A percentile compares a stretch with the other conserved stretches of the same genome.
Evolutionary conservation across 1,140 invertebrate genomes (phyloP).

Genomic region (Zaprionus camerounensis): DNA sequence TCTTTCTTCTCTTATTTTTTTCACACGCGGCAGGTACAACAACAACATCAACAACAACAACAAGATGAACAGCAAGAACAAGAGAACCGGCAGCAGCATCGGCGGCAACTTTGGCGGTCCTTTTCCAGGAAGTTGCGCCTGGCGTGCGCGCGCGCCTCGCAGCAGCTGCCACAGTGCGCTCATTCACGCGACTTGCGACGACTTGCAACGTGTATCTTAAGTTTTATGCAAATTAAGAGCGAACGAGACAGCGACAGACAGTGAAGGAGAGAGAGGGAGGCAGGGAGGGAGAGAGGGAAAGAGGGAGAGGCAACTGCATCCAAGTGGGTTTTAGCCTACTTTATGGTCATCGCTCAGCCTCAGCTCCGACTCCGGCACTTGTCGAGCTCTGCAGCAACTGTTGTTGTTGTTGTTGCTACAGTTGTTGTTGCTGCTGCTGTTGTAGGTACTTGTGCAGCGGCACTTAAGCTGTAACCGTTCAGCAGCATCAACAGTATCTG

Average conservation of each 20-base stretch:
- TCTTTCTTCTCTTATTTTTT: constrained; percentile 37
- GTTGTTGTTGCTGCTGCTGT: constrained; percentile 13
- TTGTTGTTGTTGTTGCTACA: constrained; percentile 29
- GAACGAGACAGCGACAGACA: constrained; percentile 39
- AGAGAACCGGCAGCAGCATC: constrained; percentile 30
- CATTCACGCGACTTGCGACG: constrained; percentile 64
- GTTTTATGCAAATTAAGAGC: constrained; percentile 79
- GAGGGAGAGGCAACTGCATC: constrained; percentile 30
- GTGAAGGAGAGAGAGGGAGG: background rate
- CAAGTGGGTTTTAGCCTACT: constrained; percentile 75
- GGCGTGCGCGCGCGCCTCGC: constrained; percentile 68
- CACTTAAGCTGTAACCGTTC: constrained; percentile 75
- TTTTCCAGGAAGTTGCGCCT: constrained; percentile 82
- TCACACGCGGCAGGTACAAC: constrained; percentile 72
- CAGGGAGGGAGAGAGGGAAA: constrained; percentile 18
- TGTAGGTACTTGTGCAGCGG: constrained; percentile 42
- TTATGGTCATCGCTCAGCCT: constrained; percentile 71
- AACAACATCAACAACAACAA: constrained; percentile 32
- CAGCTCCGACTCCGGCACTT: constrained; percentile 37
- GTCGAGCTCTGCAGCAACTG: constrained; percentile 46
- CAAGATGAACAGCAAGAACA: constrained; percentile 17
- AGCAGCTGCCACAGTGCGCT: constrained; percentile 69
- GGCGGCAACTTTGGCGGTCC: constrained; percentile 78
- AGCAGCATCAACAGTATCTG: constrained; percentile 39
- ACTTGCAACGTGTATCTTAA: constrained; percentile 55